Base-by-base conservation (phyloP, 2,113 vertebrate genomes). In the Alosa alosa region DNA sequence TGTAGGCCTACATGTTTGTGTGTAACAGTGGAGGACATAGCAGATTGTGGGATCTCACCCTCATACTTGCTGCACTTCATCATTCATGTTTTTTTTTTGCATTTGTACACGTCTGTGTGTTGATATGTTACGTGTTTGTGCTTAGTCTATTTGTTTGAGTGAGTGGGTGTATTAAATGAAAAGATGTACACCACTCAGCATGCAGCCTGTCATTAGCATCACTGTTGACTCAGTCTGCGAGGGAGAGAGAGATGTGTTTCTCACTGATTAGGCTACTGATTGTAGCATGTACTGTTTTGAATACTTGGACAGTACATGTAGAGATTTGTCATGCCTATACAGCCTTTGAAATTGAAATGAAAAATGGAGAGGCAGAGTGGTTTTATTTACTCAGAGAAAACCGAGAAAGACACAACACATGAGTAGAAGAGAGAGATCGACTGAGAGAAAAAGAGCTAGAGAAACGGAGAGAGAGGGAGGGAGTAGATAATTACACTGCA, bases 291-390 rank as follows among this genome's bases (percentile, higher is more conserved):
- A 39, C 25, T 39, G 36, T 78, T 78, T 72, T 78, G 72, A 78
- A 78, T 78, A 36, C 72, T 78, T 78, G 72, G 72, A 10, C 25
- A 39, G 72, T 36, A 36, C 72, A 78, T 78, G 72, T 78, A 78
- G 25, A 78, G 72, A 78, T 78, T 78, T 31, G 72, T 39, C 72
- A 78, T 78, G 72, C 31, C 72, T 41, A 78, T 78, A 78, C 72
- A 78, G 72, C 36, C 11, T 17, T 36, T 78, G 36, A 41, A 78
- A 78, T 78, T 78, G 10, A 36, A 78, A 78, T 39, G 11, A 10
- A 36, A 75, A 78, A 41, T 78, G 36, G 11, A 78, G 72, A 39
- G 36, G 72, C 31, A 15, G 36, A 36, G 31, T 0, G 31, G 5
- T 6, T 7, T 60, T 6, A 22, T 18, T 49, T 49, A 49, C 1